Evolutionary conservation across 2,797 vertebrate species (phyloP).

Genomic region (Eulemur mongoz): DNA sequence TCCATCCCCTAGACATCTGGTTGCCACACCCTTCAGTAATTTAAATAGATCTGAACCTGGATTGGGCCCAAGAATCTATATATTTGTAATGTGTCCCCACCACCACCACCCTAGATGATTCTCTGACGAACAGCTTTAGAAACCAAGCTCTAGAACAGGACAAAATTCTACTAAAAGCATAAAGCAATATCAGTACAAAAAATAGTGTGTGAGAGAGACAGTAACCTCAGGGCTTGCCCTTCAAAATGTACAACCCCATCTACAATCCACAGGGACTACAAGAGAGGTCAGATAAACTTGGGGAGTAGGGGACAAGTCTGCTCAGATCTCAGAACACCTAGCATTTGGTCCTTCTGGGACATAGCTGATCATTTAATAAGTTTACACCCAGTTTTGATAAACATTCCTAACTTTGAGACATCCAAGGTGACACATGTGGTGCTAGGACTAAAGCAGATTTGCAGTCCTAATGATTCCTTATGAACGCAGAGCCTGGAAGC

Average conservation of each 20-base stretch:
- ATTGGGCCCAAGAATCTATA: not conserved
- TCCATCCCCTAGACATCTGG: not conserved
- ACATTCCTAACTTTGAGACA: not conserved
- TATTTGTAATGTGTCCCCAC: not conserved
- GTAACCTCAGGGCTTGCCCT: not conserved
- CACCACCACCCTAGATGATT: not conserved
- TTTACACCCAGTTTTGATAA: slow-evolving; percentile 3
- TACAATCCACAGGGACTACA: not conserved
- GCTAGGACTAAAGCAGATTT: not conserved
- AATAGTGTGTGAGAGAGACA: not conserved
- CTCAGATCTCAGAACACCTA: not conserved
- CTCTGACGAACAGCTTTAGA: slow-evolving; percentile 13
- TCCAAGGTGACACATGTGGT: not conserved
- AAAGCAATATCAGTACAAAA: not conserved
- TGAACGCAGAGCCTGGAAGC: not conserved
- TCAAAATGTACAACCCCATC: not conserved
- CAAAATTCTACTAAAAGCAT: not conserved
- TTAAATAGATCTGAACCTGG: not conserved
- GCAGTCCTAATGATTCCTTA: not conserved
- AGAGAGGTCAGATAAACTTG: not conserved
- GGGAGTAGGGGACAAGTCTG: not conserved
- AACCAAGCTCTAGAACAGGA: not conserved
- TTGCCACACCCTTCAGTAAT: not conserved
- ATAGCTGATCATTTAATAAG: not conserved
- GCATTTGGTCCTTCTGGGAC: not conserved